Conservation (phyloP, 1,140 invertebrate species). For the Anoplophora glabripennis region DNA sequence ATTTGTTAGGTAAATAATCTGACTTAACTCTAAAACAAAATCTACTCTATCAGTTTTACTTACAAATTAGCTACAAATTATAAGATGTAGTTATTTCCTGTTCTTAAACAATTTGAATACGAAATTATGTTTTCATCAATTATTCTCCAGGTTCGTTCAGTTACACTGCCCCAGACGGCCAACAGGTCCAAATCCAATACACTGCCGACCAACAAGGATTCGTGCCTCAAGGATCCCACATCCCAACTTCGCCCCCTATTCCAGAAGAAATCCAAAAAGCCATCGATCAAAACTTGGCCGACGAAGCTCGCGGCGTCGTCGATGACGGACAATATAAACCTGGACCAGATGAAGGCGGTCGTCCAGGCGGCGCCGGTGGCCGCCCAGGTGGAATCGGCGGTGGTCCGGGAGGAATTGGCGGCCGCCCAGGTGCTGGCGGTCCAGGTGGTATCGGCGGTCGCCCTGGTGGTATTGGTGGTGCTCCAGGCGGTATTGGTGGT, state of each 20-base stretch:
- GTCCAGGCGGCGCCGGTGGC: not conserved
- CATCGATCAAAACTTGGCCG: slow-evolving; percentile 51
- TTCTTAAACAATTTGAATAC: not conserved
- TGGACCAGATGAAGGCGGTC: slow-evolving; percentile 11
- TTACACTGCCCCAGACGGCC: slow-evolving; percentile 57
- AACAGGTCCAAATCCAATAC: slow-evolving; percentile 54
- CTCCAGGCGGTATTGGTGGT: too few relatives aligned
- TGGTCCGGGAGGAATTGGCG: slow-evolving; percentile 6
- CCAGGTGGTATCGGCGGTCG: too few relatives aligned
- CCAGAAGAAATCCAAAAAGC: slow-evolving; percentile 52
- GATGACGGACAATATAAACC: slow-evolving; percentile 40
- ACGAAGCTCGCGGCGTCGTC: slow-evolving; percentile 39
- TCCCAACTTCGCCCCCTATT: slow-evolving; percentile 54
- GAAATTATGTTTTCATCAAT: not conserved
- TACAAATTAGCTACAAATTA: too few relatives aligned
- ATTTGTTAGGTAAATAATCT: too few relatives aligned
- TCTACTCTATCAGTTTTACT: too few relatives aligned
- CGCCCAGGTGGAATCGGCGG: slow-evolving; percentile 10
- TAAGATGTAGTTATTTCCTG: too few relatives aligned
- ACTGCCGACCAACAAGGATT: slow-evolving; percentile 59
- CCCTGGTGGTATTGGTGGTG: too few relatives aligned
- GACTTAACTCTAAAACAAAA: too few relatives aligned
- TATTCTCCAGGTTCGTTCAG: slow-evolving; percentile 52
- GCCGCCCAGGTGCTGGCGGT: not conserved
- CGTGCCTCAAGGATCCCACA: slow-evolving; percentile 50